Evolutionary conservation across 2,888 invertebrate species (phyloP).

Genomic region (Dorcus hopei): DNA sequence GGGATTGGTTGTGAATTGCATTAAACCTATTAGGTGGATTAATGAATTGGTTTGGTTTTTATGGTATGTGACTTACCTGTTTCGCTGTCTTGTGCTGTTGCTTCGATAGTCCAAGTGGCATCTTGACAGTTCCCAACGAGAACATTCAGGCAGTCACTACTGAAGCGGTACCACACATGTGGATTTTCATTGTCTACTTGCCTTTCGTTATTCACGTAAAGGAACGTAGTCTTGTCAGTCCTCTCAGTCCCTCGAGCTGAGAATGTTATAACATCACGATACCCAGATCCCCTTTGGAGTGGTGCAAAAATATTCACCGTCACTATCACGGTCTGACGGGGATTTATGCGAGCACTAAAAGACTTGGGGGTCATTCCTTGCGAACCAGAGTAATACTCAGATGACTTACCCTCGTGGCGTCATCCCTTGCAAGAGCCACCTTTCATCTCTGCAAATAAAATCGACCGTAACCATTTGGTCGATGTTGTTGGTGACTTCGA

Average conservation of each 20-base stretch:
- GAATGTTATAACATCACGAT: conserved; percentile 62
- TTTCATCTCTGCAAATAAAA: conserved; percentile 61
- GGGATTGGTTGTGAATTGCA: conserved; percentile 59
- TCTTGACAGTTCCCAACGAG: conserved; percentile 57
- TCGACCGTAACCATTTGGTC: conserved; percentile 54
- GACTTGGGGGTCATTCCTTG: not conserved
- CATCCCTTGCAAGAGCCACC: conserved; percentile 56
- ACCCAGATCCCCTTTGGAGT: conserved; percentile 50
- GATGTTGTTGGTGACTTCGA: conserved; percentile 72
- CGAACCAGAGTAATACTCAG: too few relatives aligned
- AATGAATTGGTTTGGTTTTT: not conserved
- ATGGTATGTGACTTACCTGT: conserved; percentile 52
- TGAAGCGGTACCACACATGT: conserved; percentile 40
- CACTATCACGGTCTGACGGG: conserved; percentile 60
- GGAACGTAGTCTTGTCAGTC: conserved; percentile 45
- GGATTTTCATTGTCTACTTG: conserved; percentile 33
- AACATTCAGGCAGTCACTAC: conserved; percentile 48
- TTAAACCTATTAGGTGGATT: conserved; percentile 50
- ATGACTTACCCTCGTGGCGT: conserved; percentile 54
- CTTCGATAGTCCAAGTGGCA: conserved; percentile 67
- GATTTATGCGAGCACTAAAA: conserved; percentile 48
- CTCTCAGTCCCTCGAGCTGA: conserved; percentile 51
- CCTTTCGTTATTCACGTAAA: conserved; percentile 45
- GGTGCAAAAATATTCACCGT: conserved; percentile 45
- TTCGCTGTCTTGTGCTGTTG: conserved; percentile 63